phyloP scores from a whole-genome alignment of 2,888 invertebrate species.

The Psylliodes chrysocephalus region DNA sequence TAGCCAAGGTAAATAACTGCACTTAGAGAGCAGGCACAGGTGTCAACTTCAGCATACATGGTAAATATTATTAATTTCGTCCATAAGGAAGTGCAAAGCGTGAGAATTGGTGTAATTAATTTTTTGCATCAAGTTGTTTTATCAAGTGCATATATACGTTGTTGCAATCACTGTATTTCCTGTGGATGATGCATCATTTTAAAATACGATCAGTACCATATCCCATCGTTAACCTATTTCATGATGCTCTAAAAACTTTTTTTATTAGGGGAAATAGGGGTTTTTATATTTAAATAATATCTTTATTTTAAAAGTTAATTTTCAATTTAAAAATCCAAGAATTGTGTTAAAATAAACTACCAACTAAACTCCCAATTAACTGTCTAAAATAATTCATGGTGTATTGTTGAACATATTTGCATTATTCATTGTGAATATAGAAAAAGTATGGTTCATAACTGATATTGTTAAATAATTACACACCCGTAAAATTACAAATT shows the following conservation, averaged over 20 bases:
- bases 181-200: slow-evolving; percentile 26
- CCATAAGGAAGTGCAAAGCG: slow-evolving; percentile 44
- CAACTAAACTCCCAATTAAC: no score
- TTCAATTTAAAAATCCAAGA: no score
- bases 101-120: slow-evolving; percentile 44
- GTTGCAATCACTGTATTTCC: slow-evolving; percentile 32
- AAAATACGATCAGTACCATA: slow-evolving; percentile 11
- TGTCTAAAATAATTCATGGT: no score
- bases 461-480: no score
- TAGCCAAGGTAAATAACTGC: slow-evolving; percentile 35
- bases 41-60: slow-evolving; percentile 42
- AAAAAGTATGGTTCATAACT: no score
- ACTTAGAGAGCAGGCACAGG: slow-evolving; percentile 38
- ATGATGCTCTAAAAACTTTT: background rate
- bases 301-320: no score
- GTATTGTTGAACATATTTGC: no score
- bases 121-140: slow-evolving; percentile 12
- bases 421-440: no score
- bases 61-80: slow-evolving; percentile 44
- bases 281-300: no score
- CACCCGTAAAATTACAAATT: no score
- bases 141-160: slow-evolving; percentile 21
- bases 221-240: slow-evolving; percentile 24
- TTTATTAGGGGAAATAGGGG: background rate
- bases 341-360: no score